phyloP scores from a whole-genome alignment of 2,888 invertebrate genomes.

The Busseola fusca region DNA sequence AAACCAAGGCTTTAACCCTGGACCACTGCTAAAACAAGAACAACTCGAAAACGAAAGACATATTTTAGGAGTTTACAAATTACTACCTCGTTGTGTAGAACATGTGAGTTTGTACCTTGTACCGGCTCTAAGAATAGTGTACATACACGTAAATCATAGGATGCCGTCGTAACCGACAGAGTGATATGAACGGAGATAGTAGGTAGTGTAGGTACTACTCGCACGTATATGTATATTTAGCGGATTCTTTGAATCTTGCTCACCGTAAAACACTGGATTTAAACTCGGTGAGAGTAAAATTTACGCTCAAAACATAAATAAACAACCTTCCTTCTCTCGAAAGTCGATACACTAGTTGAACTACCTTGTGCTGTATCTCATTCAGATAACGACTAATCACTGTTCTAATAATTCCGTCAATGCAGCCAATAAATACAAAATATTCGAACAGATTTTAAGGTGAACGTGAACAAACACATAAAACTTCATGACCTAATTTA shows the following conservation, averaged over 20 bases:
- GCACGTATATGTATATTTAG: conserved; percentile 41
- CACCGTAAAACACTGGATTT: conserved; percentile 42
- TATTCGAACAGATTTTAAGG: conserved; percentile 11
- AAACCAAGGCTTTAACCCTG: conserved; percentile 19
- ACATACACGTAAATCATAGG: conserved; percentile 65
- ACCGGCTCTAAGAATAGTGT: conserved; percentile 65
- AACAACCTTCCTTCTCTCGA: conserved; percentile 31
- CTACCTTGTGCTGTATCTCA: conserved; percentile 39
- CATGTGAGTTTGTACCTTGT: conserved; percentile 52
- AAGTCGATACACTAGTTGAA: conserved; percentile 29
- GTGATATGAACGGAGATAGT: conserved; percentile 31
- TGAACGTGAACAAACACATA: conserved; percentile 32
- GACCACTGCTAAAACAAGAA: conserved; percentile 33
- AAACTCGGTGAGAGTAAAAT: conserved; percentile 52
- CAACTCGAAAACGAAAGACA: conserved; percentile 38
- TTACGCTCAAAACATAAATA: conserved; percentile 54
- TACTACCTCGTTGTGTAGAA: conserved; percentile 35
- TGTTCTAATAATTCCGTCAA: conserved; percentile 31
- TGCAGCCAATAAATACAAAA: conserved; percentile 29
- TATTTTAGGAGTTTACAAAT: conserved; percentile 46
- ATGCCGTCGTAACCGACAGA: conserved; percentile 56
- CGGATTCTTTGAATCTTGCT: conserved; percentile 57
- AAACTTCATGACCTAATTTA: conserved; percentile 50
- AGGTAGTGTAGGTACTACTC: conserved; percentile 7
- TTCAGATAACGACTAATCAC: conserved; percentile 28